A percentile compares a stretch with the other conserved stretches of the same genome.
Conservation (phyloP, 2,888 invertebrate species). For the Nudaria mundana region DNA sequence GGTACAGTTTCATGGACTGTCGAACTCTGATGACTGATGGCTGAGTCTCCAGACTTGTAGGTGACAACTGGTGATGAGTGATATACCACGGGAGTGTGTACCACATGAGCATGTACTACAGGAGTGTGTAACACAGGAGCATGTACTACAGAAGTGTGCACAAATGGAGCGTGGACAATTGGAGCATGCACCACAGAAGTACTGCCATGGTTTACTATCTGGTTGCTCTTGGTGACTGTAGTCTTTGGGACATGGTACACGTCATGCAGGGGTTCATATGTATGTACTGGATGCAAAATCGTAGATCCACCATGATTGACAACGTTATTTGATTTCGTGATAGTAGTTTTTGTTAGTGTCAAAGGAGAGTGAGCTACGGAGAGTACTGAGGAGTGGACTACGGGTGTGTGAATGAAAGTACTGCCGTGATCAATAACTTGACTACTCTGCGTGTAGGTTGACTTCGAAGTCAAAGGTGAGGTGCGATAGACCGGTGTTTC, state of each 20-base stretch:
- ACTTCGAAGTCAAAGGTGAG: slow-evolving; percentile 41
- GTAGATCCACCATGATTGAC: slow-evolving; percentile 51
- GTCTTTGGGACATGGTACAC: slow-evolving; percentile 41
- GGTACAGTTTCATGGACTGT: slow-evolving; percentile 66
- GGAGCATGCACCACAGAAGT: slow-evolving; percentile 42
- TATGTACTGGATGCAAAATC: slow-evolving; percentile 39
- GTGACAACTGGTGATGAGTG: slow-evolving; percentile 44
- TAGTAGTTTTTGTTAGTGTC: slow-evolving; percentile 43
- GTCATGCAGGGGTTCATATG: slow-evolving; percentile 40
- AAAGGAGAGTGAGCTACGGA: slow-evolving; percentile 21
- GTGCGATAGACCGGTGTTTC: slow-evolving; percentile 41
- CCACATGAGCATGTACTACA: slow-evolving; percentile 34
- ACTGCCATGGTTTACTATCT: slow-evolving; percentile 56
- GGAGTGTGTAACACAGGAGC: slow-evolving; percentile 36
- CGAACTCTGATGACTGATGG: slow-evolving; percentile 74
- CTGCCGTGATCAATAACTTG: slow-evolving; percentile 53
- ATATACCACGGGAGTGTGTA: slow-evolving; percentile 44
- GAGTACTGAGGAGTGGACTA: slow-evolving; percentile 33
- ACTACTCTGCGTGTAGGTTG: slow-evolving; percentile 48
- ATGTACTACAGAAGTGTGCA: slow-evolving; percentile 38
- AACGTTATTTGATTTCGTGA: slow-evolving; percentile 59
- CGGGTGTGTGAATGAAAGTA: slow-evolving; percentile 43
- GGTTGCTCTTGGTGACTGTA: slow-evolving; percentile 58
- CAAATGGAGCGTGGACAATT: slow-evolving; percentile 21
- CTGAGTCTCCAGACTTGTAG: slow-evolving; percentile 58